Evolutionary conservation across 2,888 invertebrate genomes (phyloP).

Genomic region (Kryphioiulus occultus): DNA sequence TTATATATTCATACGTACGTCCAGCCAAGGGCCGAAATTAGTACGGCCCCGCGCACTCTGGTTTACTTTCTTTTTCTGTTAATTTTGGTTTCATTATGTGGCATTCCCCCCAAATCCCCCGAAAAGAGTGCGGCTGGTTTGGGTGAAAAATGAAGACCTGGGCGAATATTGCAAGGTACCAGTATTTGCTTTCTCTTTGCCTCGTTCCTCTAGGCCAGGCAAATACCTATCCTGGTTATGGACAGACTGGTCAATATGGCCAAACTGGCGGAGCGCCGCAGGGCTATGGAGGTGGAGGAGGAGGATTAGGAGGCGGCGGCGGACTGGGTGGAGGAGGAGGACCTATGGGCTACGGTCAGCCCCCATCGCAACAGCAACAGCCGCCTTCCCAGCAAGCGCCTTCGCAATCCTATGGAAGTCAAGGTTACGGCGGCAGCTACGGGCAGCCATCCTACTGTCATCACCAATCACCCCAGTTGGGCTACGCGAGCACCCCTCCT

Average conservation of each 20-base stretch:
- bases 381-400: constrained; percentile 38
- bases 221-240: constrained; percentile 54
- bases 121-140: neutral
- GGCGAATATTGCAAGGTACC: constrained; percentile 43
- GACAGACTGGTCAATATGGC: constrained; percentile 51
- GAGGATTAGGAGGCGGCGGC: neutral
- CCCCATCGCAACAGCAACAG: constrained; percentile 47
- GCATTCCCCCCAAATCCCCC: no score
- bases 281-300: constrained; percentile 39
- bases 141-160: neutral
- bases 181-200: constrained; percentile 49
- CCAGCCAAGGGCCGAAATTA: constrained; percentile 33
- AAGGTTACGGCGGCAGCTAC: constrained; percentile 50
- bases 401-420: constrained; percentile 49
- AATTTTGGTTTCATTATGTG: neutral
- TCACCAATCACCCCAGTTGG: constrained; percentile 41
- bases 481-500: constrained; percentile 46
- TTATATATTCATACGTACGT: neutral
- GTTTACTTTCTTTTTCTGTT: neutral
- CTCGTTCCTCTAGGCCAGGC: constrained; percentile 53
- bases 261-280: constrained; percentile 42
- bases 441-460: constrained; percentile 52
- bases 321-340: neutral
- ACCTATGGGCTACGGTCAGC: constrained; percentile 51
- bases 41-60: neutral